These are phyloP conservation scores for Mylabris sibirica DNA, from an alignment of 2,888 invertebrate species.

Conservation along the genomic window DNA sequence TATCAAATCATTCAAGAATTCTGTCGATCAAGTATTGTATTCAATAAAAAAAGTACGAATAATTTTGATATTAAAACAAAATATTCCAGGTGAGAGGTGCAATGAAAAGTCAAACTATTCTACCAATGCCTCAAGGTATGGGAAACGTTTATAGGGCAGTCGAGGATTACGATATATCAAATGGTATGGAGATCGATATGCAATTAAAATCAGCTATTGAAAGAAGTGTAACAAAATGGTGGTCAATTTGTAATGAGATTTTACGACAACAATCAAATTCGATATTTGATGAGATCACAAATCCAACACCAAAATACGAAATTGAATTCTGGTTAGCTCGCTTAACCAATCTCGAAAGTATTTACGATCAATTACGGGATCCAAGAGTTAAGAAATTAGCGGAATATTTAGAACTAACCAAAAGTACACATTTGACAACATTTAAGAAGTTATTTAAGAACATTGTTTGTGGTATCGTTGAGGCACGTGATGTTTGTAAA, in stretches of 20 bases:
- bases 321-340: conserved; percentile 83
- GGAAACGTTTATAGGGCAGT: conserved; percentile 73
- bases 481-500: conserved; percentile 83
- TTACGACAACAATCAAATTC: conserved; percentile 78
- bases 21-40: conserved; percentile 68
- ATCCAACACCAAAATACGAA: conserved; percentile 77
- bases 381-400: conserved; percentile 85
- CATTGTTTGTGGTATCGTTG: conserved; percentile 79
- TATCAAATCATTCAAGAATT: conserved; percentile 72
- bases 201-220: conserved; percentile 83
- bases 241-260: conserved; percentile 71
- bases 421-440: conserved; percentile 80
- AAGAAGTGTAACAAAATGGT: conserved; percentile 87
- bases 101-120: conserved; percentile 82
- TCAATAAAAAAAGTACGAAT: not conserved
- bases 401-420: conserved; percentile 70
- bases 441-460: conserved; percentile 82
- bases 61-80: not conserved
- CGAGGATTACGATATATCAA: conserved; percentile 61
- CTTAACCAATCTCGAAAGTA: conserved; percentile 81
- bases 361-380: conserved; percentile 87
- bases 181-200: conserved; percentile 69
- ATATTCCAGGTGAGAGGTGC: conserved; percentile 72
- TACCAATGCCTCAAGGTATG: conserved; percentile 84
- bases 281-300: conserved; percentile 71